These are phyloP conservation scores for Fistularia commersonii DNA, from an alignment of 2,797 vertebrate species.

Conservation along the genomic window DNA sequence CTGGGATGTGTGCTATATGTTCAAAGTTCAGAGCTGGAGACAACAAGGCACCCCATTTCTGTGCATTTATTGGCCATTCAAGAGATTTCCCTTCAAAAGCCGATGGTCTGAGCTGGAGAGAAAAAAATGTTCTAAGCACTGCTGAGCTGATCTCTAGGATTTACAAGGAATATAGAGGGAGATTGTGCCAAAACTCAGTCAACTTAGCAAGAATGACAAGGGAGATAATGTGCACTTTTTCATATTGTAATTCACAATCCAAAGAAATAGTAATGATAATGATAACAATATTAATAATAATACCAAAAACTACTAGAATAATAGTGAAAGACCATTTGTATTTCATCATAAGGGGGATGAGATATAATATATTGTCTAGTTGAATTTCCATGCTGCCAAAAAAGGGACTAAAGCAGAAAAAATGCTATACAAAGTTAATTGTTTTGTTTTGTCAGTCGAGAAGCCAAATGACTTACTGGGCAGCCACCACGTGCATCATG, in stretches of 20 bases:
- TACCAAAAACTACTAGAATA: no score
- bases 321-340: no score
- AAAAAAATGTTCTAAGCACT: constrained; percentile 47
- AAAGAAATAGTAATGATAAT: no score
- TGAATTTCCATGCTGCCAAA: no score
- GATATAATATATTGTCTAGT: no score
- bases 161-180: constrained; percentile 60
- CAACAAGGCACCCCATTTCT: constrained; percentile 56
- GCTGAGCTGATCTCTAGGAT: constrained; percentile 61
- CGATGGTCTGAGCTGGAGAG: constrained; percentile 60
- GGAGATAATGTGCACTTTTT: constrained; percentile 16
- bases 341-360: no score
- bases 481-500: constrained; percentile 61
- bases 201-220: constrained; percentile 54
- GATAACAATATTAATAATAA: no score
- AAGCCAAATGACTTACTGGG: constrained; percentile 50
- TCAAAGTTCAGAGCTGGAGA: constrained; percentile 59
- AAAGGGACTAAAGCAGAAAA: constrained; percentile 10
- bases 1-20: constrained; percentile 60
- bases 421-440: constrained; percentile 45
- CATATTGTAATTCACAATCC: neutral
- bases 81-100: constrained; percentile 52
- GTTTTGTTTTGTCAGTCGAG: constrained; percentile 48
- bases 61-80: constrained; percentile 66
- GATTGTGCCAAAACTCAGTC: constrained; percentile 55